phyloP scores from a whole-genome alignment of 1,140 invertebrate species.

The Aphis gossypii region DNA sequence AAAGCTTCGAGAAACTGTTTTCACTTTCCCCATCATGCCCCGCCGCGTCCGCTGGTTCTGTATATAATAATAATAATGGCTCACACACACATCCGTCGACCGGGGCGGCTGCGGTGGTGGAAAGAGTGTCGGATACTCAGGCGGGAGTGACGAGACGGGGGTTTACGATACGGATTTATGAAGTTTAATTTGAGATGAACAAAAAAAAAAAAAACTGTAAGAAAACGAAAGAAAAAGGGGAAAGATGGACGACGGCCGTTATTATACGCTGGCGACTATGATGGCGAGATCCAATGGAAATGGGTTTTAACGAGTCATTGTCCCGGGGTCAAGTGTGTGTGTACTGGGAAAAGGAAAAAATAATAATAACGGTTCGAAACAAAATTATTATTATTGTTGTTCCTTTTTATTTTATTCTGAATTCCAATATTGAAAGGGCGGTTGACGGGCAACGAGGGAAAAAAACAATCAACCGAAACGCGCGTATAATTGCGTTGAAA shows the following conservation, averaged over 20 bases:
- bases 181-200: slow-evolving; percentile 58
- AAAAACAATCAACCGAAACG: not conserved
- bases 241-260: slow-evolving; percentile 45
- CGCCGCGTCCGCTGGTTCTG: not conserved
- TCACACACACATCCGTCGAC: slow-evolving; percentile 20
- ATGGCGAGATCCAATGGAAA: slow-evolving; percentile 39
- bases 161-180: slow-evolving; percentile 57
- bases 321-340: slow-evolving; percentile 30
- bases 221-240: slow-evolving; percentile 39
- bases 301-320: slow-evolving; percentile 53
- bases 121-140: not conserved
- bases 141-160: not conserved
- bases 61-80: slow-evolving; percentile 56
- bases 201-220: slow-evolving; percentile 45
- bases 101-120: not conserved
- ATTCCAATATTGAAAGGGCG: not conserved
- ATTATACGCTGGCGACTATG: slow-evolving; percentile 26
- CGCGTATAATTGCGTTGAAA: not conserved
- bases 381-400: slow-evolving; percentile 44
- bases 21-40: slow-evolving; percentile 28
- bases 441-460: not conserved
- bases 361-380: slow-evolving; percentile 29
- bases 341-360: not conserved
- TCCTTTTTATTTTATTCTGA: not conserved
- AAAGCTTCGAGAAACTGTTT: slow-evolving; percentile 57